Base-by-base conservation (phyloP, 1,140 invertebrate genomes). In the Eupeodes corollae region DNA sequence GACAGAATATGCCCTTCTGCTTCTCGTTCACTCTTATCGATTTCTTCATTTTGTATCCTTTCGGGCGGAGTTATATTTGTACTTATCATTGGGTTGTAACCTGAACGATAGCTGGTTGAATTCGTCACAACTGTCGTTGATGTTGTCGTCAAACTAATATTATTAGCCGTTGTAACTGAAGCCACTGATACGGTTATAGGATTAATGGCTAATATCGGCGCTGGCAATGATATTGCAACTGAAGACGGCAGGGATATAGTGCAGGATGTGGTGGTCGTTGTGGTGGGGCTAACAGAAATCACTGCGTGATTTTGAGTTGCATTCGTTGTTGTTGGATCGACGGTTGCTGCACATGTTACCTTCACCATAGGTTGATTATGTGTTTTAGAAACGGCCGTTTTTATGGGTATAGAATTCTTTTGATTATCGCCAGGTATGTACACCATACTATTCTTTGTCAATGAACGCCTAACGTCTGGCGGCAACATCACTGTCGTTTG, bases 391-490 rank as follows among this genome's bases (percentile, higher is more conserved):
- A 21, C 39, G 13, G 34, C n/a, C 11, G 44, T 11, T 19, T 14
- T 46, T 21, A 12, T 19, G 6, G 18, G 33, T 44, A 37, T 13
- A 30, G 41, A 21, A 19, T 49, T 30, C 14, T 39, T 47, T 10
- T 48, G 44, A 12, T 40, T 40, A 38, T 53, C 52, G 10, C 63
- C 52, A n/a, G 63, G 63, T 53, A 67, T 67, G 14, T 64, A 57
- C 6, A 67, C 61, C 64, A 67, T 67, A 11, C 62, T 59, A 31
- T 56, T 60, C 32, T 18, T 47, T 5, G 44, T n/a, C 15, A 47
- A 31, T 8, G 45, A 26, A 13, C 32, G 32, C 16, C 32, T 18
- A 13, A 45, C 3, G 37, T 12, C 44, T 40, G 19, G 44, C 32
- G 40, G 38, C 32, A 34, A 44, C 38, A 13, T 46, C 47, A 19